phyloP scores from a whole-genome alignment of 2,113 vertebrate species.

The Rhinoptilus africanus region DNA sequence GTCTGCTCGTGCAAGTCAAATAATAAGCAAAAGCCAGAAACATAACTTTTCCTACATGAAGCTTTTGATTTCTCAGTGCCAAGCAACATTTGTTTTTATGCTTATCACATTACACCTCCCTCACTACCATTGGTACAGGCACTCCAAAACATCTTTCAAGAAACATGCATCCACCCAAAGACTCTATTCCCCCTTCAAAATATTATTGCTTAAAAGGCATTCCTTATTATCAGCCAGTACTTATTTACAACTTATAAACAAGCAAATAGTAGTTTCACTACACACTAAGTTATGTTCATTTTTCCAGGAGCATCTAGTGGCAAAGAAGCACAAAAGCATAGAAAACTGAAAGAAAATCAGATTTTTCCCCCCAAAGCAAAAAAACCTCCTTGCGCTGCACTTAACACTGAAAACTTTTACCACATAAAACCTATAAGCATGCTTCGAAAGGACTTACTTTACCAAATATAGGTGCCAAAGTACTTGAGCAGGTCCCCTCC shows the following conservation, averaged over 20 bases:
- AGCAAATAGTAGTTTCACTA: not conserved
- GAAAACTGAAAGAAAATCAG: not conserved
- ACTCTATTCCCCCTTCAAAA: not conserved
- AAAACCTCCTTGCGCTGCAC: fast-evolving
- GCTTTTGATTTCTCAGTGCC: not conserved
- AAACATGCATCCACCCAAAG: not conserved
- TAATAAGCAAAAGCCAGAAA: not conserved
- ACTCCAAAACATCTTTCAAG: not conserved
- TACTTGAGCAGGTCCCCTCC: not conserved
- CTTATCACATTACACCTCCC: not conserved
- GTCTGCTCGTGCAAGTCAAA: not conserved
- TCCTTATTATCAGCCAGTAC: not conserved
- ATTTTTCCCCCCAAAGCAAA: fast-evolving
- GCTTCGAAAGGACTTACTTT: not conserved
- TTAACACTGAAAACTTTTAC: not conserved
- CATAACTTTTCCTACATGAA: not conserved
- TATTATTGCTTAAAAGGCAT: not conserved
- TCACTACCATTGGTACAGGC: fast-evolving
- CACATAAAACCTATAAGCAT: not conserved
- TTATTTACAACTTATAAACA: not conserved
- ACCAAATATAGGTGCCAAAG: not conserved
- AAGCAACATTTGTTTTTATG: not conserved
- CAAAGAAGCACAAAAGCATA: not conserved
- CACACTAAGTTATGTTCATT: not conserved
- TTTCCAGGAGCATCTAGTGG: not conserved